Percentiles rank a stretch among this genome's conserved stretches.
These are phyloP conservation scores for Hippoglossus stenolepis DNA, from an alignment of 2,113 vertebrate genomes.

Conservation along the genomic window DNA sequence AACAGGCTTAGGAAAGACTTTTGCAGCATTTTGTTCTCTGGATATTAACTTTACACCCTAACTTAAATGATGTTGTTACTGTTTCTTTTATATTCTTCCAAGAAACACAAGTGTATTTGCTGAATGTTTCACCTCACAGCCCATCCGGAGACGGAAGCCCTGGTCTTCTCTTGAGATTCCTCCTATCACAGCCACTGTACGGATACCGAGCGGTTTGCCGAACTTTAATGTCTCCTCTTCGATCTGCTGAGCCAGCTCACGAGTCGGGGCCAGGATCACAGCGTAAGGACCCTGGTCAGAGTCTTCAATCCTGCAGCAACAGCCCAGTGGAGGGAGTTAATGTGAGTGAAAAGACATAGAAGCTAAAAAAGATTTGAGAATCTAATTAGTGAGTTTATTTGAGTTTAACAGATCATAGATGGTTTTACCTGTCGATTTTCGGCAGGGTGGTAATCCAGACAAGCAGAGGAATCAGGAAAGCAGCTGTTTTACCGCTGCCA, in stretches of 20 bases:
- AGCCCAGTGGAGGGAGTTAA: not conserved
- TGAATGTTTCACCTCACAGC: slow-evolving; percentile 89
- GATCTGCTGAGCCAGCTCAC: slow-evolving; percentile 98
- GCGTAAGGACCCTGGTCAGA: slow-evolving; percentile 98
- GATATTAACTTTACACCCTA: not conserved
- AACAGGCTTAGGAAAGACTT: not conserved
- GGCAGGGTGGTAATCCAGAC: slow-evolving; percentile 99
- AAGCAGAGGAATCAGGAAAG: slow-evolving; percentile 95
- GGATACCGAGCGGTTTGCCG: slow-evolving; percentile 95
- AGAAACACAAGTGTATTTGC: not conserved
- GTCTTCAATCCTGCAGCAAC: slow-evolving; percentile 91
- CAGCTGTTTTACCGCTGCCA: slow-evolving; percentile 96
- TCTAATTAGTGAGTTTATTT: not conserved
- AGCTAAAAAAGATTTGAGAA: not conserved
- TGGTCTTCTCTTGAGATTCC: slow-evolving; percentile 98
- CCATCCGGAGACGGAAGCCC: slow-evolving; percentile 97
- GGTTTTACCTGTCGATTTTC: slow-evolving; percentile 93
- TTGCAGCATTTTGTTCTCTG: not conserved
- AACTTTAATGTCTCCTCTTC: slow-evolving; percentile 99
- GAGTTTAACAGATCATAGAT: not conserved
- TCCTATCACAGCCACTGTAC: slow-evolving; percentile 96
- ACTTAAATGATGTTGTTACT: not conserved
- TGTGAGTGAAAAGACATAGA: not conserved
- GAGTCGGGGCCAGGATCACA: slow-evolving; percentile 96
- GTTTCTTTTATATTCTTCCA: not conserved